Base-by-base conservation (phyloP, 2,113 vertebrate species). In the Campylorhamphus procurvoides region DNA sequence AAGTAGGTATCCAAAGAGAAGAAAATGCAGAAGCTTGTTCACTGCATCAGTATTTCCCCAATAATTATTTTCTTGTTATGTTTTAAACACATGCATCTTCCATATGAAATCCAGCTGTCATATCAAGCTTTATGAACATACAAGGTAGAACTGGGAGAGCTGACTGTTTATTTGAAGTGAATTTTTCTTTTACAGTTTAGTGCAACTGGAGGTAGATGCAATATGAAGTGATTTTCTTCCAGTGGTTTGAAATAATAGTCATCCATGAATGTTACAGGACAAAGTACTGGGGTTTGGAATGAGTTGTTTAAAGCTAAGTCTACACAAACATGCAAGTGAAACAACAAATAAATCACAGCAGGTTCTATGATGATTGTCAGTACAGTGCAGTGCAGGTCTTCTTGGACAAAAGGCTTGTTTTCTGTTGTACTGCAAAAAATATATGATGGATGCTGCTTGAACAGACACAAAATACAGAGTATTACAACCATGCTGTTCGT, bases 121-220 rank as follows among this genome's bases (percentile, higher is more conserved):
- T 40, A 84, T 42, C 52, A 67, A 83, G 18, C 18, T 69, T 66
- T 25, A 22, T 25, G 35, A 39, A 77, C 31, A 63, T 23, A 92
- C 62, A 50, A 95, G 78, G 24, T 17, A 76, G 58, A 94, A 96
- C 40, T 40, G 59, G 87, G 47, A 63, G 42, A 18, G 40, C 92
- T 88, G 84, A 94, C 91, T 84, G 87, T 99, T 98, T 99, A 99
- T 98, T 99, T 96, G 87, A 94, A 96, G 84, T 78, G 44, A 93
- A 68, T 91, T 96, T 96, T 92, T 68, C 96, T 96, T 96, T 96
- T 97, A 98, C 95, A 98, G 85, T 93, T 93, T 90, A 96, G 82
- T 93, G 53, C 77, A 96, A 95, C 98, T 78, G 97, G 98, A 99
- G 98, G 98, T 98, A 98, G 98, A 94, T 96, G 96, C 93, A 97